A percentile compares a stretch with the other conserved stretches of the same genome.
These are phyloP conservation scores for Percina caprodes DNA, from an alignment of 2,113 vertebrate genomes.

Conservation along the genomic window DNA sequence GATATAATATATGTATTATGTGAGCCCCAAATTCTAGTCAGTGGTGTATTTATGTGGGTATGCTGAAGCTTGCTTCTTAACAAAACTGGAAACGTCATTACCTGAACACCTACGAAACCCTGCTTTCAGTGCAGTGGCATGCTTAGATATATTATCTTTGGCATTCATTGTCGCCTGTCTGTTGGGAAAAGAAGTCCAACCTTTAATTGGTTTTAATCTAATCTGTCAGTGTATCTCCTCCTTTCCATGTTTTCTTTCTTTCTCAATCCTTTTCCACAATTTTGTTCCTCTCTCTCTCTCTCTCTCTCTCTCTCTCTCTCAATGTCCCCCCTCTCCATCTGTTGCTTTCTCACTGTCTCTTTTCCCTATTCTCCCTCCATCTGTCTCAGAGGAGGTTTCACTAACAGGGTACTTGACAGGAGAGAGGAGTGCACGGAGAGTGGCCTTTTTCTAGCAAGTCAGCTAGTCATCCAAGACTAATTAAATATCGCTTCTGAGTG, in stretches of 20 bases:
- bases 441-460: constrained; percentile 73
- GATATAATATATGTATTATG: no score
- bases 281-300: constrained; percentile 26
- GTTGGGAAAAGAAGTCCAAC: constrained; percentile 3
- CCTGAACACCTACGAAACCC: neutral
- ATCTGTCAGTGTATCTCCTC: neutral
- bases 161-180: neutral
- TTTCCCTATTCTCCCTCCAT: constrained; percentile 51
- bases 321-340: constrained; percentile 53
- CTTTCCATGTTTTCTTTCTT: constrained; percentile 6
- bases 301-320: constrained; percentile 13
- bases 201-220: neutral
- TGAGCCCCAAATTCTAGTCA: neutral
- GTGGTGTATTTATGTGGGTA: neutral
- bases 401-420: constrained; percentile 79
- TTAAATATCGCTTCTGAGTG: constrained; percentile 75
- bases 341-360: constrained; percentile 50
- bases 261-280: constrained; percentile 34
- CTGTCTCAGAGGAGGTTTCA: constrained; percentile 71
- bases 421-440: constrained; percentile 57
- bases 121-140: neutral
- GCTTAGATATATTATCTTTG: neutral
- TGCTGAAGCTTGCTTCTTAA: neutral
- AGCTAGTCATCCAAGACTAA: constrained; percentile 78
- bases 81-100: neutral